Percentiles rank a stretch among this genome's conserved stretches.
Conservation (phyloP, 2,797 vertebrate species). For the Vultur gryphus region DNA sequence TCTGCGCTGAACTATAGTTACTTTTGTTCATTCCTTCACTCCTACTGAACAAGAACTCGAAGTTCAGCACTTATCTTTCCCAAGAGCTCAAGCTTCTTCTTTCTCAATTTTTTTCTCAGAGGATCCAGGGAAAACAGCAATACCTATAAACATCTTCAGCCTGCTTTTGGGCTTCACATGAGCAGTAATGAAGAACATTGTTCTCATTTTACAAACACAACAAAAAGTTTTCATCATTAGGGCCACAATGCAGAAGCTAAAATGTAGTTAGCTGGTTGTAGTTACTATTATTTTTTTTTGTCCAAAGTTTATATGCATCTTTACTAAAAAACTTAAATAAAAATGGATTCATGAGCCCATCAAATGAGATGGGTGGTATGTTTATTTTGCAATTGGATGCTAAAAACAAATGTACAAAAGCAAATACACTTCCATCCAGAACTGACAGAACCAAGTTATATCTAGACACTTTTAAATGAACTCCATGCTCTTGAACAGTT, state of each 20-base stretch:
- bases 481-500: neutral
- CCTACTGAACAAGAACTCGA: neutral
- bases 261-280: accelerated
- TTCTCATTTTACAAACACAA: neutral
- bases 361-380: too few relatives aligned
- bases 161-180: accelerated
- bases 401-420: neutral
- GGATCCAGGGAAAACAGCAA: neutral
- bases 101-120: neutral
- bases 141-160: neutral
- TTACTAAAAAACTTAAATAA: neutral
- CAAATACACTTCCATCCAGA: neutral
- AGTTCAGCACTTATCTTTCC: neutral
- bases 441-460: neutral
- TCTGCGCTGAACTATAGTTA: accelerated
- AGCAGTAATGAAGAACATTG: neutral
- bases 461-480: neutral
- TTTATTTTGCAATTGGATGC: neutral
- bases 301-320: neutral
- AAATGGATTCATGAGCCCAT: neutral
- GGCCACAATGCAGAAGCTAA: neutral
- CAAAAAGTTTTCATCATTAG: accelerated
- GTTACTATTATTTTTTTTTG: too few relatives aligned
- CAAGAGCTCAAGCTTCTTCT: neutral
- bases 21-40: neutral